Evolutionary conservation across 2,797 vertebrate genomes (phyloP), one percentile per base, ranked within the genome.

Genomic region (Molossus molossus): DNA sequence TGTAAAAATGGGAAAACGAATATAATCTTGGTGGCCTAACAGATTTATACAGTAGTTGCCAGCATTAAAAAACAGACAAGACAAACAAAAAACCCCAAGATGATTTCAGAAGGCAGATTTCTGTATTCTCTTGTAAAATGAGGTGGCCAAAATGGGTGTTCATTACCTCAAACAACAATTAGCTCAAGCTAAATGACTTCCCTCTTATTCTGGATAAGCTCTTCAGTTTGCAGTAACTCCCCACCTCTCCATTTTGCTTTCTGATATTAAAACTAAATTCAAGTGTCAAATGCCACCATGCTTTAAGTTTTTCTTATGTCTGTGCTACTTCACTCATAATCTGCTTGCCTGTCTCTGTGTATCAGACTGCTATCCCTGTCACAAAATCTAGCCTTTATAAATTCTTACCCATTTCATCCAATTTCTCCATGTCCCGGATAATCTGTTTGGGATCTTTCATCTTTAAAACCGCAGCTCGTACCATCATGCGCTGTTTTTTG

Each of bases 401-500:
- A 20, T 5, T 94, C 94, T 98, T 96, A 99, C 99, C 99, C 99
- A 99, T 99, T 97, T 99, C 99, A 98, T 99, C 99, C 96, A 99
- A 98, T 97, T 99, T 99, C 98, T 99, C 99, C 99, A 99, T 99
- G 98, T 99, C 99, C 93, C 98, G 98, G 98, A 99, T 99, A 98
- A 99, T 99, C 98, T 99, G 99, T 96, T 99, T 99, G 45, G 99
- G 99, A 98, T 99, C 99, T 94, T 99, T 99, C 99, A 99, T 99
- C 98, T 99, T 99, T 91, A 99, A 98, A 92, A 99, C 99, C 0
- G 99, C 99, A 27, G 99, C 99, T 97, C 99, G 99, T 94, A 99
- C 99, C 99, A 99, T 99, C 99, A 99, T 99, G 77, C 99, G 99
- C 67, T 99, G 99, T 96, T 99, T 99, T 98, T 99, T 99, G 99